Evolutionary conservation across 2,113 vertebrate species (phyloP).

Genomic region (Gymnogyps californianus): DNA sequence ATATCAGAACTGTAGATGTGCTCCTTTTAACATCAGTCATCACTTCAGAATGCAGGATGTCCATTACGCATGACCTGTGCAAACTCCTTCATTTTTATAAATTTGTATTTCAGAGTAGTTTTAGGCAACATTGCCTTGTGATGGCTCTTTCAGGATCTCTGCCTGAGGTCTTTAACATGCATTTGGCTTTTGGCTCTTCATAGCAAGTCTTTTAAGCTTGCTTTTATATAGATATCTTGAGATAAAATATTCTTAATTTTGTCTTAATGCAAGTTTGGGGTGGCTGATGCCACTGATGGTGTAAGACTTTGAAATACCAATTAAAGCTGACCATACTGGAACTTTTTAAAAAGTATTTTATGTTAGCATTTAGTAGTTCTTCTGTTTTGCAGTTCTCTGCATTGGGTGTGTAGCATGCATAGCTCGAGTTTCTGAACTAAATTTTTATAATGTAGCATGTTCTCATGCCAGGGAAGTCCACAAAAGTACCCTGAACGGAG

Average conservation of each 20-base stretch:
- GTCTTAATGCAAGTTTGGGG: background rate
- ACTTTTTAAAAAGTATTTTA: background rate
- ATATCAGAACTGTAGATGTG: background rate
- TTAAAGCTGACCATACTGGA: background rate
- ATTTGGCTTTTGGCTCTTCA: background rate
- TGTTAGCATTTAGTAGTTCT: background rate
- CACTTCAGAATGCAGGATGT: background rate
- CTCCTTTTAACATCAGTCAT: background rate
- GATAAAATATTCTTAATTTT: background rate
- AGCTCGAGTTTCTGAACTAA: background rate
- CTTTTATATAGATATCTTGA: background rate
- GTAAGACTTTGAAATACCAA: background rate
- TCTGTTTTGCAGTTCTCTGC: background rate
- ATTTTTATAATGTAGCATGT: background rate
- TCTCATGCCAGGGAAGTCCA: background rate
- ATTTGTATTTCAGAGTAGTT: background rate
- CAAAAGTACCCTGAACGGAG: background rate
- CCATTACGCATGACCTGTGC: background rate
- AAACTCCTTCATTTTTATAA: background rate
- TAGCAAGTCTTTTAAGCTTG: background rate
- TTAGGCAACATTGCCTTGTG: background rate
- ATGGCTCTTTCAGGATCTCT: background rate
- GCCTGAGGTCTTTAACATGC: background rate
- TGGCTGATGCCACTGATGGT: background rate
- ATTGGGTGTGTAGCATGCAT: background rate